These are phyloP conservation scores for Sesamia nonagrioides DNA, from an alignment of 1,140 invertebrate genomes.

Conservation along the genomic window DNA sequence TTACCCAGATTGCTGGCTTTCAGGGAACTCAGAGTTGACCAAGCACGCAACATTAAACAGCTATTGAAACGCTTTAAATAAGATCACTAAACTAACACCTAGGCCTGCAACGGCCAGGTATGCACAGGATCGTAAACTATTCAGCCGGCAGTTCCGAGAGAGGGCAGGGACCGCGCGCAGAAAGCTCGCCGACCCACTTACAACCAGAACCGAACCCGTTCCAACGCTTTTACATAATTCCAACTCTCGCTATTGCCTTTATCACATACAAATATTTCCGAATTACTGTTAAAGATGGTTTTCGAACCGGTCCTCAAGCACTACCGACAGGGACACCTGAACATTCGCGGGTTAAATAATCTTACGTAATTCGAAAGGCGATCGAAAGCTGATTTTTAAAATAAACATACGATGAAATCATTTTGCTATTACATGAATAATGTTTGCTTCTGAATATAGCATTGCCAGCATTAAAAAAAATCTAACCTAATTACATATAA, in stretches of 20 bases:
- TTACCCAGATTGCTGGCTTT: not conserved
- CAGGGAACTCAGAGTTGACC: not conserved
- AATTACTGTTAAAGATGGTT: conserved; percentile 32
- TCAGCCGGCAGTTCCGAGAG: conserved; percentile 24
- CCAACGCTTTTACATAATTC: conserved; percentile 71
- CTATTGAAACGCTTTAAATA: conserved; percentile 17
- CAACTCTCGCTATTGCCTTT: conserved; percentile 61
- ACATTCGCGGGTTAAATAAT: conserved; percentile 31
- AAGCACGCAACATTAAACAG: conserved; percentile 13
- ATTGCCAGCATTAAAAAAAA: not conserved
- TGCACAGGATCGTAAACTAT: conserved; percentile 43
- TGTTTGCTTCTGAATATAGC: conserved; percentile 20
- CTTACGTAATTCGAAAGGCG: conserved; percentile 38
- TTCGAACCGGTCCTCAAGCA: conserved; percentile 10
- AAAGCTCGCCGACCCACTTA: conserved; percentile 72
- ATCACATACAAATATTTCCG: conserved; percentile 45
- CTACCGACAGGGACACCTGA: not conserved
- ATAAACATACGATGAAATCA: conserved; percentile 11
- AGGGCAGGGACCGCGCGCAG: conserved; percentile 51
- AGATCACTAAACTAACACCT: conserved; percentile 12
- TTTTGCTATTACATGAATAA: not conserved
- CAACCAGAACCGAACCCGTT: conserved; percentile 62
- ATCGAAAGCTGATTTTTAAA: conserved; percentile 26
- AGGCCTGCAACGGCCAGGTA: not conserved
- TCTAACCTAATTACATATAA: conserved; percentile 11